Evolutionary conservation across 2,888 invertebrate species (phyloP).

Genomic region (Odontomyia ornata): DNA sequence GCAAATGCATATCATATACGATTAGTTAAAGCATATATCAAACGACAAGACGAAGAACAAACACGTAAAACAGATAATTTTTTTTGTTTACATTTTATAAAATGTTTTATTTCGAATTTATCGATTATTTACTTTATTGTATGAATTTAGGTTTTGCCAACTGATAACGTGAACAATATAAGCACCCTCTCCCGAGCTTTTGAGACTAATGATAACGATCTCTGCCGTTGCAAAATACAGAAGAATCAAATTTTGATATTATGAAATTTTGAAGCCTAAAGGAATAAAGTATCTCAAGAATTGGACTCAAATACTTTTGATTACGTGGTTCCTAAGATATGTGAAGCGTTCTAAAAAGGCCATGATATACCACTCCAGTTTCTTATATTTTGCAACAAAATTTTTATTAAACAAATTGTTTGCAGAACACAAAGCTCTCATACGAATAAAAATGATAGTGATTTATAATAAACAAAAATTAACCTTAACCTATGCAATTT

Average conservation of each 20-base stretch:
- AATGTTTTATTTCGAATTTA: not conserved
- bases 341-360: not conserved
- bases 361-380: not conserved
- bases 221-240: not conserved
- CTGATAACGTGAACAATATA: constrained; percentile 3
- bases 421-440: no score
- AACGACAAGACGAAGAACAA: not conserved
- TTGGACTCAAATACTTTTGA: no score
- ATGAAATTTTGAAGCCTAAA: no score
- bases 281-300: no score
- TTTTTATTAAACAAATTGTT: no score
- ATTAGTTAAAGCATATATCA: not conserved
- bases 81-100: not conserved
- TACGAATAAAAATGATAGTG: no score
- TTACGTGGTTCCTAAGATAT: no score
- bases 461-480: no score
- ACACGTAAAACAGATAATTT: not conserved
- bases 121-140: not conserved
- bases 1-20: no score
- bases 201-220: not conserved
- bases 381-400: not conserved
- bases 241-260: no score
- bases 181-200: not conserved
- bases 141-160: constrained; percentile 33
- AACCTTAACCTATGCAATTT: no score